Evolutionary conservation across 2,888 invertebrate species (phyloP), one percentile per base, ranked within the genome.

Genomic region (Bedellia somnulentella): DNA sequence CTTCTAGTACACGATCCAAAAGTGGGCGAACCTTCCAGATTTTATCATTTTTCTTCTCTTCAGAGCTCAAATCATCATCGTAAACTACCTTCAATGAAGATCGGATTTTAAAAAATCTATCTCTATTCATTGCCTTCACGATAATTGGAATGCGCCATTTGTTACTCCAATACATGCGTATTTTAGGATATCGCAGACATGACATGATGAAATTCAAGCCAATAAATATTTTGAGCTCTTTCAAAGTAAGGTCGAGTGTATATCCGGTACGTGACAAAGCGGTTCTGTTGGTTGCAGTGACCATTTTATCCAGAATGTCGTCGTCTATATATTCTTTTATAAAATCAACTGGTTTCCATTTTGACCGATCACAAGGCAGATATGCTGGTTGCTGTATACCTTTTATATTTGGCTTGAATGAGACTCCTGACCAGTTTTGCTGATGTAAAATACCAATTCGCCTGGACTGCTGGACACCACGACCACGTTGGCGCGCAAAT

Each of bases 21-120:
- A 34, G 17, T 5, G 34, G 31, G 9, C 28, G 26, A 17, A 34
- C 17, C 15, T 34, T 34, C 34, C 30, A 34, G 11, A 34, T 24
- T 13, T 21, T 16, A 17, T 31, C 31, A 15, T 25, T 12, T 18
- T 5, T 25, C 18, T 15, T 12, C 26, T 18, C 13, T 26, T 31
- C 26, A 4, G 12, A 6, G 11, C 18, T 25, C 13, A 31, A 12
- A 11, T 25, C 31, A 15, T 21, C 22, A 31, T 31, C 31, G 21
- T 31, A 31, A 12, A 26, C 26, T 5, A 31, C 31, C 11, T 24
- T 24, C 3, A 24, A 2, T 8, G 8, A 3, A 11, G 11, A 12
- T 24, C 11, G 11, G 3, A 24, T 10, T 8, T 8, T 8, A 3
- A 24, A 10, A 13, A 11, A 24, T 11, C 24, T 9, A 12, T 24